Base-by-base conservation (phyloP, 2,797 vertebrate species). In the Sebastes diploproa region DNA sequence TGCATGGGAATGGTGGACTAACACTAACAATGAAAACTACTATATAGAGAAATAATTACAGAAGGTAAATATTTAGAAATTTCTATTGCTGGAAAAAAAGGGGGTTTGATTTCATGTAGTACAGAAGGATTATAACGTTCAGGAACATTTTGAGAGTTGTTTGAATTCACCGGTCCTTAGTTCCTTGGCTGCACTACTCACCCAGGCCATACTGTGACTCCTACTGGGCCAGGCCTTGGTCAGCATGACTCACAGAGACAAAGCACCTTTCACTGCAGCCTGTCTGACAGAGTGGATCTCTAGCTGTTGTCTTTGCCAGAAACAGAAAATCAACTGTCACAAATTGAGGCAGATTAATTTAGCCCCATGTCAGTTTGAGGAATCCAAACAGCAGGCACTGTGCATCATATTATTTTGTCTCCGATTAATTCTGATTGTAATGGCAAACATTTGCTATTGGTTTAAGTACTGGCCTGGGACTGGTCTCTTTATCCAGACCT, bases 371-470 rank as follows among this genome's bases (percentile, higher is more conserved):
- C 69, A 46, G 42, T 29, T 62, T 58, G 13, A 71, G 11, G 38
- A 83, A 27, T 13, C 59, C 3, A 46, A 69, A 22, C 61, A 11
- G 6, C 55, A 2, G 23, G 60, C 14, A 1, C 55, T 7, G 1
- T 6, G 18, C 7, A 20, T 65, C 23, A 6, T 42, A 10, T 56
- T 16, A 29, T 32, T 64, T 54, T 29, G 23, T 60, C 9, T n/a
- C 50, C 0, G 50, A 54, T 54, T 46, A 46, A 0, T 46, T 67
- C 36, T 14, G 13, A 27, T 61, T 73, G 13, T 36, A n/a, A 69
- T 52, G 22, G 42, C 80, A 71, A 81, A 78, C 82, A 80, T 46
- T 55, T 42, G n/a, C 29, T 68, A 6, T 82, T 36, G 27, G 55
- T 80, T 69, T 67, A 62, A 68, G 36, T 2, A 7, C 38, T 29